Base-by-base conservation (phyloP, 2,113 vertebrate species). In the Oplegnathus fasciatus region DNA sequence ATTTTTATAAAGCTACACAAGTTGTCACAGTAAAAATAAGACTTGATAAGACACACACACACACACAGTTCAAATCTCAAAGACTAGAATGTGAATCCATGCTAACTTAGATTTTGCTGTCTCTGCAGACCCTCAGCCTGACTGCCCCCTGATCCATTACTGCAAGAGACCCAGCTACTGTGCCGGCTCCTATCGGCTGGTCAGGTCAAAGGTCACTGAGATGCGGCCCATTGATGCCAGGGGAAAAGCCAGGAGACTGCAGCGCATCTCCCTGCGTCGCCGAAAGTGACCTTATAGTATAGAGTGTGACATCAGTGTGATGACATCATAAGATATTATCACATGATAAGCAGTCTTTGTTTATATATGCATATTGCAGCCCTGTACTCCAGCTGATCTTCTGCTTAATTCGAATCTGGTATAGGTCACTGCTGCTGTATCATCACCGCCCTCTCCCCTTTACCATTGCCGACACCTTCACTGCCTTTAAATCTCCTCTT, bases 201-300 rank as follows among this genome's bases (percentile, higher is more conserved):
- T 86, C 1, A 95, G 95, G 44, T 95, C 96, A 14, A 92, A 94
- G 66, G 77, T 75, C 0, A 85, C 58, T 1, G 96, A 94, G 50
- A 92, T 86, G 66, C 95, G 94, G n/a, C 93, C 96, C 62, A 91
- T 96, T 68, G 97, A 99, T 46, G 95, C 97, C 80, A 95, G 97
- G 30, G 94, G 93, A 88, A 97, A 95, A 92, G 96, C 97, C 95
- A 96, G 96, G 77, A 97, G 96, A 87, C 96, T 98, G 55, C 96
- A 98, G 84, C 86, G 92, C 81, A 98, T 99, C 93, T 98, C 97
- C 13, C 94, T 97, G 58, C 96, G 94, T 14, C 96, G 96, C 92
- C 94, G 95, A 30, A 97, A 94, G 86, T 95, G 91, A 94, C 44
- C 26, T 44, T 50, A 67, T 34, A 44, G n/a, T 55, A 5, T 22